Evolutionary conservation across 30 jellyfish, hydroid and myxozoan species (phyloP), one percentile per base, ranked within the genome.

Genomic region (Aurelia coerulea): DNA sequence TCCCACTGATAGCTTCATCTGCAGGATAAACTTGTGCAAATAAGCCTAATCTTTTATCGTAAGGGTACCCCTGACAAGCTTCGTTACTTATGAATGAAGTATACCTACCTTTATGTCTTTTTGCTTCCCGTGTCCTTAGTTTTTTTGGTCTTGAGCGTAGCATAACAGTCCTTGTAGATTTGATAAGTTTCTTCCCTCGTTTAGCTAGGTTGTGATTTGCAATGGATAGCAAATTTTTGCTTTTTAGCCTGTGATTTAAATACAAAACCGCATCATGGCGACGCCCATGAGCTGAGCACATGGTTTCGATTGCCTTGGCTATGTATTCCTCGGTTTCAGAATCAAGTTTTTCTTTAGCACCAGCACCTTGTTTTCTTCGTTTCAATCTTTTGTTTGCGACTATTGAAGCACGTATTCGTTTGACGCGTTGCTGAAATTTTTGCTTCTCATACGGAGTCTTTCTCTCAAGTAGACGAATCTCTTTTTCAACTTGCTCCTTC

Each of bases 211-310:
- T 15, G 13, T 29, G 12, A 41, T 71, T 71, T 23, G 81, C 81
- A 7, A 71, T 18, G 12, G 31, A 15, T 41, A 71, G 67, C 12
- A 71, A 34, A 70, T 71, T 39, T 15, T 39, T 33, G 17, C 10
- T 7, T 71, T 71, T 71, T 71, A 71, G 72, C 12, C 81, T 11
- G 32, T 39, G 65, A 16, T 41, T 41, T 14, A 39, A 15, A 23
- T 71, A 71, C 13, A 71, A 11, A 8, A 34, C 70, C 23, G 67
- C 12, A 39, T 71, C 81, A 41, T 71, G 81, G 15, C 81, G 12
- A 15, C 81, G 33, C 33, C 81, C 81, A 41, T 71, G 68, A 14
- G 65, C 65, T 7, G 81, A 13, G n/a, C 72, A 11, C 67, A 13
- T 39, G 42, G 15, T 39, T 71, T 71, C 81, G 10, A 71, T 39